A percentile compares a stretch with the other conserved stretches of the same genome.
These are phyloP conservation scores for Orchesellides sinensis DNA, from an alignment of 2,888 invertebrate species.

Conservation along the genomic window DNA sequence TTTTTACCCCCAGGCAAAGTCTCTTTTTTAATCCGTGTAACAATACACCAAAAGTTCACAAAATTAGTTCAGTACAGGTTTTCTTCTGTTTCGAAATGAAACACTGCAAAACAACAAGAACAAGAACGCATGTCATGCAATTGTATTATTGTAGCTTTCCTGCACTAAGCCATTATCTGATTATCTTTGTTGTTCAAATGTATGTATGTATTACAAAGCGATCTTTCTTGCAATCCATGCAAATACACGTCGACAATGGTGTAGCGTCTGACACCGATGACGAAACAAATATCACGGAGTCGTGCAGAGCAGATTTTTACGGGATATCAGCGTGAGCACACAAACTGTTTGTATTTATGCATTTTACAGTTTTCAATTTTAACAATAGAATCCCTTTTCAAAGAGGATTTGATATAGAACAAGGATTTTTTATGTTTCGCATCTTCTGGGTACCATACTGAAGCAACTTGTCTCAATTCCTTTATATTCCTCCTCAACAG, in stretches of 20 bases:
- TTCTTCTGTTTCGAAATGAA: not conserved
- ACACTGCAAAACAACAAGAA: not conserved
- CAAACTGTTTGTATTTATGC: slow-evolving; percentile 12
- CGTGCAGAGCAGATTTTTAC: slow-evolving; percentile 54
- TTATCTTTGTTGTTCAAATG: too few species aligned
- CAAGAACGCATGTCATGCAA: not conserved
- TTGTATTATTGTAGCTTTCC: too few species aligned
- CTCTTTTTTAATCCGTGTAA: too few species aligned
- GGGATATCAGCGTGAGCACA: slow-evolving; percentile 57
- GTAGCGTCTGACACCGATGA: slow-evolving; percentile 4
- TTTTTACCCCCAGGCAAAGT: too few species aligned
- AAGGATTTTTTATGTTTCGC: not conserved
- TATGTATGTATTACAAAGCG: too few species aligned
- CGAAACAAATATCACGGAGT: slow-evolving; percentile 59
- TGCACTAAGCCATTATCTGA: too few species aligned
- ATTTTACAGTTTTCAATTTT: slow-evolving; percentile 30
- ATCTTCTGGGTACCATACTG: slow-evolving; percentile 5
- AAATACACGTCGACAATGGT: not conserved
- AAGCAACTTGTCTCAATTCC: slow-evolving; percentile 23
- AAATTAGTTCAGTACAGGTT: not conserved
- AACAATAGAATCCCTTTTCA: slow-evolving; percentile 8
- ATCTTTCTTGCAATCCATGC: too few species aligned
- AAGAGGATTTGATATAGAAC: too few species aligned
- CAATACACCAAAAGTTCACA: too few species aligned
- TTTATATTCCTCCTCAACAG: slow-evolving; percentile 10